Evolutionary conservation across 2,797 vertebrate species (phyloP).

Genomic region (Cheirogaleus major): DNA sequence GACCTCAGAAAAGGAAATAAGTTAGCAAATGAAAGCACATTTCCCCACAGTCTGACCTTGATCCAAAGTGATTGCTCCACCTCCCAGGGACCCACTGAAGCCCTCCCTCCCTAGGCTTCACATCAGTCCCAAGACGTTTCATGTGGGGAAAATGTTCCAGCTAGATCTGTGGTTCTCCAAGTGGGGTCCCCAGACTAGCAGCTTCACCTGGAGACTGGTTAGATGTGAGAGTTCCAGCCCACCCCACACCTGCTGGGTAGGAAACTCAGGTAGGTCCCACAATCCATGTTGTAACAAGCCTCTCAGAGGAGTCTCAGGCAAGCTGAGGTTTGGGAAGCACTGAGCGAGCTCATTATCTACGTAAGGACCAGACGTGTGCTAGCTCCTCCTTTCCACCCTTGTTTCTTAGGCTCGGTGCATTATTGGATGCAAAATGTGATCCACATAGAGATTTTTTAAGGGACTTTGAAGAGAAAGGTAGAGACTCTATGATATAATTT

Average conservation of each 20-base stretch:
- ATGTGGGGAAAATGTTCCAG: rapidly evolving
- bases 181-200: not conserved
- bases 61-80: not conserved
- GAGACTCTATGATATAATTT: too few species aligned
- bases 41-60: not conserved
- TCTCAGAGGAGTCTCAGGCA: not conserved
- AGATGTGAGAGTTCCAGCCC: not conserved
- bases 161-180: not conserved
- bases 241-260: not conserved
- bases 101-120: not conserved
- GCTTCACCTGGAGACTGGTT: not conserved
- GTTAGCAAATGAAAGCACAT: not conserved
- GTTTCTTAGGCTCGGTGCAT: not conserved
- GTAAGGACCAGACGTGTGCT: rapidly evolving
- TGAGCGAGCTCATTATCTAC: rapidly evolving
- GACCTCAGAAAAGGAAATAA: not conserved
- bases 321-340: not conserved
- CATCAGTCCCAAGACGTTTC: not conserved
- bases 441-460: not conserved
- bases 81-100: not conserved
- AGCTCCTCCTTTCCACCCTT: not conserved
- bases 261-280: not conserved
- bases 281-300: not conserved
- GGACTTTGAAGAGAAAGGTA: not conserved
- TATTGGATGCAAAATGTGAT: not conserved